phyloP scores from a whole-genome alignment of 2,888 invertebrate species.

The Scaptodrosophila latifasciaeformis region DNA sequence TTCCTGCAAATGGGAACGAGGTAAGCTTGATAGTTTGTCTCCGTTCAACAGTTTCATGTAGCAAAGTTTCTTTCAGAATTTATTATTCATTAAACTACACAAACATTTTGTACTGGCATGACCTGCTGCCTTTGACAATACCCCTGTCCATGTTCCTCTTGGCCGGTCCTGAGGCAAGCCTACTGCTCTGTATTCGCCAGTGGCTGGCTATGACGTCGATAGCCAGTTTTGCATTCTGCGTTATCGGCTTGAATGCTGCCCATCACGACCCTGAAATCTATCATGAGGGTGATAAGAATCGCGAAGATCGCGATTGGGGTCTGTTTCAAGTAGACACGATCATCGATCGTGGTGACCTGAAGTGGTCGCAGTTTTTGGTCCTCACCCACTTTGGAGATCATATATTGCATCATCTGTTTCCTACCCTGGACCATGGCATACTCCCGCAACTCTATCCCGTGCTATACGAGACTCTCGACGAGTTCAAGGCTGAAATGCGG shows the following conservation, averaged over 20 bases:
- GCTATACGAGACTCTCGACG: conserved; percentile 70
- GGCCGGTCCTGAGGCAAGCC: conserved; percentile 56
- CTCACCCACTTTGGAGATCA: conserved; percentile 87
- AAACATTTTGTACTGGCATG: conserved; percentile 73
- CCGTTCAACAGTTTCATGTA: conserved; percentile 8
- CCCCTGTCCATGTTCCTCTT: conserved; percentile 75
- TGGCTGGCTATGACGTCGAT: conserved; percentile 78
- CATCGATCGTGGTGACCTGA: conserved; percentile 82
- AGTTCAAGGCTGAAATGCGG: conserved; percentile 72
- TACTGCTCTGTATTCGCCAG: conserved; percentile 56
- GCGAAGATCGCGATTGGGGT: conserved; percentile 83
- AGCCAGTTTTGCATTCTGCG: conserved; percentile 79
- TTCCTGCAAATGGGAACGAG: conserved; percentile 62
- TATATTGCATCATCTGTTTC: conserved; percentile 86
- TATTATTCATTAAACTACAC: conserved; percentile 55
- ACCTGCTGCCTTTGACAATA: conserved; percentile 74
- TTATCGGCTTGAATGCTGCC: conserved; percentile 83
- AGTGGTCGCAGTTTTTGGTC: conserved; percentile 80
- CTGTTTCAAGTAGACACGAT: conserved; percentile 84
- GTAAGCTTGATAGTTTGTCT: conserved; percentile 44
- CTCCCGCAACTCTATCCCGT: conserved; percentile 81
- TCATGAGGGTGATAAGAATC: conserved; percentile 83
- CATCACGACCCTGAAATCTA: conserved; percentile 88
- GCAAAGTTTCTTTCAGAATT: conserved; percentile 57
- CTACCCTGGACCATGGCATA: conserved; percentile 85